Evolutionary conservation across 1,140 invertebrate genomes (phyloP).

Genomic region (Psix sp.): DNA sequence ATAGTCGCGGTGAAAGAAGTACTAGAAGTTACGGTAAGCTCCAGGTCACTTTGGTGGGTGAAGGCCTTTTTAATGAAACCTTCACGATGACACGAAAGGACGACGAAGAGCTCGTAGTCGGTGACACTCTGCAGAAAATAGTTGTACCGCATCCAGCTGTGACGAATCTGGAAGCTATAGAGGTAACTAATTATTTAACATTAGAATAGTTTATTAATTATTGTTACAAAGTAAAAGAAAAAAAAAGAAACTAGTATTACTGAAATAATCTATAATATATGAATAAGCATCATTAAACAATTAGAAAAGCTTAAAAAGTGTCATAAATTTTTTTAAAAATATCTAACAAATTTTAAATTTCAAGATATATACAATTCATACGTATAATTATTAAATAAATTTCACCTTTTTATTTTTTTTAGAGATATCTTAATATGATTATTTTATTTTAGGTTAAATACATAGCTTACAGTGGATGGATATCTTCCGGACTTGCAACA

Average conservation of each 20-base stretch:
- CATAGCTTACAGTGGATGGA: conserved; percentile 93
- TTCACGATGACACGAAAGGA: conserved; percentile 91
- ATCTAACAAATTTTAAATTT: too few relatives aligned
- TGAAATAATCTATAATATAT: too few relatives aligned
- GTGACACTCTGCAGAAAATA: conserved; percentile 85
- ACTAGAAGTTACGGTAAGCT: conserved; percentile 88
- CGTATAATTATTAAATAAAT: too few relatives aligned
- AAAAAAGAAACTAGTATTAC: background rate
- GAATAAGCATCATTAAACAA: too few relatives aligned
- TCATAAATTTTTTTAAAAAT: too few relatives aligned
- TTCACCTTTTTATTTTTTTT: too few relatives aligned
- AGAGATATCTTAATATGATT: conserved; percentile 31
- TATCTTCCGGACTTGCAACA: conserved; percentile 87
- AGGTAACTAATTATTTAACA: conserved; percentile 59
- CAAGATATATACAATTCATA: too few relatives aligned
- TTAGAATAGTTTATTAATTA: background rate
- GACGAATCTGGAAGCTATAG: conserved; percentile 78
- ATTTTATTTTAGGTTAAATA: conserved; percentile 86
- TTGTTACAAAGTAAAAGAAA: conserved; percentile 56
- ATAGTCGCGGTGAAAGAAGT: conserved; percentile 81
- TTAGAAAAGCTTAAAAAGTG: too few relatives aligned
- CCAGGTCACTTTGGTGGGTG: conserved; percentile 88
- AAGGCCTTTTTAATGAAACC: conserved; percentile 89
- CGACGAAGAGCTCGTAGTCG: conserved; percentile 85
- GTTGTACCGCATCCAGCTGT: conserved; percentile 92